Base-by-base conservation (phyloP, 2,888 invertebrate species). In the Hermodice carunculata region DNA sequence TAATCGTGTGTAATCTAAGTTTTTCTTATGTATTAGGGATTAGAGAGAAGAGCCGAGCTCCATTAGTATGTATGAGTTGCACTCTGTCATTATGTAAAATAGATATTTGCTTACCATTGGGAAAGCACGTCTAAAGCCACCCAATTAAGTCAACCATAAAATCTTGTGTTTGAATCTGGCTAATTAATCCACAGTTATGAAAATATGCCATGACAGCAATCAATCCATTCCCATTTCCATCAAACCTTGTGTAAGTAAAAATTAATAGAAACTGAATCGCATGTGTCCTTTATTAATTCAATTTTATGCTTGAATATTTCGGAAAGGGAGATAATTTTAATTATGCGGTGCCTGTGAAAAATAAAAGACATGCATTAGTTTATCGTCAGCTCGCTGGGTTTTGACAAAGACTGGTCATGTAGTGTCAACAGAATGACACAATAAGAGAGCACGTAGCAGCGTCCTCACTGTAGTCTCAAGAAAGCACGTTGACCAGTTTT, bases 131-230 rank as follows among this genome's bases (percentile, higher is more conserved):
- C 24, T 17, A 31, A 37, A 52, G 14, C 52, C 60, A 26, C 31
- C 28, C 60, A 60, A 60, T 60, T 60, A 60, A 42, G 40, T 51
- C 42, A 40, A 52, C 51, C 60, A 60, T 60, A 51, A 60, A 60
- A 60, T 52, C 24, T 28, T 22, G 34, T 60, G 60, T 60, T 60
- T 60, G 51, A 40, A 52, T 52, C 42, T 52, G 42, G 34, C 60
- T 60, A 60, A 60, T 60, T 60, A 60, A 60, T 60, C 60, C 42
- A 48, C 44, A 60, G 51, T 49, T 60, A 60, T 40, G 51, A 40
- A 51, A 42, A 42, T 24, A 26, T 43, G 42, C 22, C 17, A 37
- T 52, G 52, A 60, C 60, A 31, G 28, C 22, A 51, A 60, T 60
- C 51, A 52, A 60, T 60, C 51, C n/a, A n/a, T n/a, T n/a, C 26